A percentile compares a stretch with the other conserved stretches of the same genome.
Conservation (phyloP, 2,113 vertebrate genomes). For the Cinclus mexicanus region DNA sequence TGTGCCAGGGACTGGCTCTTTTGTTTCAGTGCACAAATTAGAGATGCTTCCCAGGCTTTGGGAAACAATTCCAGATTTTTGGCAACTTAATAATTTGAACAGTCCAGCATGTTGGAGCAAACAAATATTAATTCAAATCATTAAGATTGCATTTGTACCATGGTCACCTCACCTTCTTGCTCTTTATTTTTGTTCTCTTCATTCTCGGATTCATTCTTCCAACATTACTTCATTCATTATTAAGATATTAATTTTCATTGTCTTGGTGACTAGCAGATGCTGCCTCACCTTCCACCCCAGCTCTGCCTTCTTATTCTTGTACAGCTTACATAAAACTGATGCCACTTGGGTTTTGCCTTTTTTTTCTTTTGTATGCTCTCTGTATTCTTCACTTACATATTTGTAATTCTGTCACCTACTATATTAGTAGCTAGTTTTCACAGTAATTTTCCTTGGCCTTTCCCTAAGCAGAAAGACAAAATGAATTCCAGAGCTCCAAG, state of each 20-base stretch:
- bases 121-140: background rate
- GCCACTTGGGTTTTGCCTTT: background rate
- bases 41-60: background rate
- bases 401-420: background rate
- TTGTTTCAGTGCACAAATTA: slow-evolving; percentile 6
- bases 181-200: background rate
- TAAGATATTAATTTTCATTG: slow-evolving; percentile 1
- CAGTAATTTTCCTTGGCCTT: background rate
- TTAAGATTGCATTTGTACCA: background rate
- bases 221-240: background rate
- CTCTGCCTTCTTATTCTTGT: background rate
- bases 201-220: background rate
- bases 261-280: background rate
- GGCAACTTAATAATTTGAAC: background rate
- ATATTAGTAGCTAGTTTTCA: background rate
- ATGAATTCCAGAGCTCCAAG: background rate
- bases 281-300: background rate
- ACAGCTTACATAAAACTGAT: background rate
- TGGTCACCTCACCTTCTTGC: background rate
- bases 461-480: background rate
- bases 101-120: background rate
- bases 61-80: slow-evolving; percentile 22
- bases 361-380: background rate
- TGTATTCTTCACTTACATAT: background rate
- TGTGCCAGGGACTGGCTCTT: background rate